Evolutionary conservation across 2,888 invertebrate species (phyloP).

Genomic region (Callimorpha dominula): DNA sequence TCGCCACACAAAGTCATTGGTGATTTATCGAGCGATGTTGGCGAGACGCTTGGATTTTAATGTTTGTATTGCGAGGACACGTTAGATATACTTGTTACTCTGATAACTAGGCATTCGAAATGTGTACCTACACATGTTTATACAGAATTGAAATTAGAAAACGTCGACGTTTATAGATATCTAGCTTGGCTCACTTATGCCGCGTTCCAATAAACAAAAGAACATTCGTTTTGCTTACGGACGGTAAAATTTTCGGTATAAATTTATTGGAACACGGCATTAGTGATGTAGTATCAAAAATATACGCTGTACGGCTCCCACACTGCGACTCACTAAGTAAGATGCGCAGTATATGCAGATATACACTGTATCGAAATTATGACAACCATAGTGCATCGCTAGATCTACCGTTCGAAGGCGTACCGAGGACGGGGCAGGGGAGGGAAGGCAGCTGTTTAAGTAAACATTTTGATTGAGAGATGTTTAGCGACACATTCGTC

Average conservation of each 20-base stretch:
- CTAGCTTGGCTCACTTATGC: too few species aligned
- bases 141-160: neutral
- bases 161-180: neutral
- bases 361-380: neutral
- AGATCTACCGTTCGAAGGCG: neutral
- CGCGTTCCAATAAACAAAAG: too few species aligned
- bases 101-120: conserved; percentile 38
- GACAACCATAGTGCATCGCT: neutral
- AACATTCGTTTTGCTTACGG: too few species aligned
- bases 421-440: too few species aligned
- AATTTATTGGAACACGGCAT: too few species aligned
- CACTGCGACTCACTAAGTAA: neutral
- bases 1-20: conserved; percentile 74
- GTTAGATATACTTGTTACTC: conserved; percentile 42
- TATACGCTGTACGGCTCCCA: neutral
- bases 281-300: neutral
- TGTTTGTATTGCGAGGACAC: conserved; percentile 48
- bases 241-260: too few species aligned
- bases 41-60: conserved; percentile 57
- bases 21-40: conserved; percentile 72
- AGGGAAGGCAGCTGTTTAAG: too few species aligned
- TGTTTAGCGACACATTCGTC: too few species aligned
- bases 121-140: conserved; percentile 34
- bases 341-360: too few species aligned
- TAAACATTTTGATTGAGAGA: too few species aligned